These are phyloP conservation scores for Phrixothrix hirtus DNA, from an alignment of 2,888 invertebrate species.

Conservation along the genomic window DNA sequence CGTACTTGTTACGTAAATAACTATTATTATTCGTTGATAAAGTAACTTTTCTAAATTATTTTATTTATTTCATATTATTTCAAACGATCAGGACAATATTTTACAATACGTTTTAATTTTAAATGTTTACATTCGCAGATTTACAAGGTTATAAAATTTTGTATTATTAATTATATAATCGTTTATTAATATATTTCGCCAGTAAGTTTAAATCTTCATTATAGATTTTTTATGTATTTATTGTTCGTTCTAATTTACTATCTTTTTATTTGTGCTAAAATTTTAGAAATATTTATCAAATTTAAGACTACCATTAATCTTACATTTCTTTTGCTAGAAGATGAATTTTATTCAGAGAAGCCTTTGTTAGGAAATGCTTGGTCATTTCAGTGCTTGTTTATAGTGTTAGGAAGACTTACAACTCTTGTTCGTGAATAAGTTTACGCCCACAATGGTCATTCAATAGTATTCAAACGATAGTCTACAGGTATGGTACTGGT, in stretches of 20 bases:
- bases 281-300: neutral
- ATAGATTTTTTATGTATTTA: constrained; percentile 1
- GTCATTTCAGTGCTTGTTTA: constrained; percentile 16
- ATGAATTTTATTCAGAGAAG: neutral
- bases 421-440: constrained; percentile 23
- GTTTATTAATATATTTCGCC: no score
- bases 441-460: constrained; percentile 25
- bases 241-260: neutral
- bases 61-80: no score
- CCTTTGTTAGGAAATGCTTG: constrained; percentile 22
- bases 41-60: no score
- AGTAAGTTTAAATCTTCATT: no score
- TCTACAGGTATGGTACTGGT: constrained; percentile 11
- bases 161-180: neutral
- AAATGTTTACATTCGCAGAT: no score
- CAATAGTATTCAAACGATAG: constrained; percentile 17
- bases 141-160: neutral
- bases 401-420: constrained; percentile 20
- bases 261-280: neutral
- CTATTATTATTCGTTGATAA: no score
- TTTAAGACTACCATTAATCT: neutral
- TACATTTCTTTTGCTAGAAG: neutral
- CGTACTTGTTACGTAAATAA: no score
- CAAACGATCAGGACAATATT: no score
- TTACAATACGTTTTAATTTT: no score